A percentile compares a stretch with the other conserved stretches of the same genome.
Conservation (phyloP, 2,888 invertebrate species). For the Lycocerus yunnanus region DNA sequence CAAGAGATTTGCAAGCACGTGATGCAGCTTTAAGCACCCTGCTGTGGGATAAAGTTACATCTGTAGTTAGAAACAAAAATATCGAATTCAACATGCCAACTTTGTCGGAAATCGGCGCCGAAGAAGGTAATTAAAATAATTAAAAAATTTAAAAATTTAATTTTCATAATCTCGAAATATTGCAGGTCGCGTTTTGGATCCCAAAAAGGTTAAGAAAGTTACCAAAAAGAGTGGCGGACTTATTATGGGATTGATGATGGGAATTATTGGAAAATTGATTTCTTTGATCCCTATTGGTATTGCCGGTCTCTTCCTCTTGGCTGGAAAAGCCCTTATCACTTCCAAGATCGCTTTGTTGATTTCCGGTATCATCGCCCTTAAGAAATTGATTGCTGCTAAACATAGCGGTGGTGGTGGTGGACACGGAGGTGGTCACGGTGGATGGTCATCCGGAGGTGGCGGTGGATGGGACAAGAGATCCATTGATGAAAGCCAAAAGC, state of each 20-base stretch:
- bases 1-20: constrained; percentile 68
- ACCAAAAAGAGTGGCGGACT: constrained; percentile 74
- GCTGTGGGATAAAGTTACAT: constrained; percentile 71
- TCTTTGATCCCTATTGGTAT: constrained; percentile 80
- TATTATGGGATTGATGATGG: constrained; percentile 93
- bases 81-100: constrained; percentile 78
- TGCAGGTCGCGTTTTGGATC: background rate
- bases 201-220: constrained; percentile 46
- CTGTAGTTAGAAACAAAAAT: constrained; percentile 75
- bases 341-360: constrained; percentile 80
- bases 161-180: constrained; percentile 5
- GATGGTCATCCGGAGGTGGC: constrained; percentile 52
- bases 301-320: constrained; percentile 78
- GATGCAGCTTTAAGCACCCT: constrained; percentile 71
- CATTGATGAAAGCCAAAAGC: constrained; percentile 63
- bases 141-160: background rate
- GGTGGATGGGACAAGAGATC: constrained; percentile 77
- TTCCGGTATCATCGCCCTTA: constrained; percentile 79
- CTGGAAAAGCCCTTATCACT: constrained; percentile 83
- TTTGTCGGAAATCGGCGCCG: constrained; percentile 70
- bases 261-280: constrained; percentile 81
- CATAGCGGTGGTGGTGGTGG: constrained; percentile 60
- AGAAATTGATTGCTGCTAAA: constrained; percentile 77
- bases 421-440: constrained; percentile 43
- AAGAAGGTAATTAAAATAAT: constrained; percentile 67